Evolutionary conservation across 2,113 vertebrate genomes (phyloP).

Genomic region (Nanorana parkeri): DNA sequence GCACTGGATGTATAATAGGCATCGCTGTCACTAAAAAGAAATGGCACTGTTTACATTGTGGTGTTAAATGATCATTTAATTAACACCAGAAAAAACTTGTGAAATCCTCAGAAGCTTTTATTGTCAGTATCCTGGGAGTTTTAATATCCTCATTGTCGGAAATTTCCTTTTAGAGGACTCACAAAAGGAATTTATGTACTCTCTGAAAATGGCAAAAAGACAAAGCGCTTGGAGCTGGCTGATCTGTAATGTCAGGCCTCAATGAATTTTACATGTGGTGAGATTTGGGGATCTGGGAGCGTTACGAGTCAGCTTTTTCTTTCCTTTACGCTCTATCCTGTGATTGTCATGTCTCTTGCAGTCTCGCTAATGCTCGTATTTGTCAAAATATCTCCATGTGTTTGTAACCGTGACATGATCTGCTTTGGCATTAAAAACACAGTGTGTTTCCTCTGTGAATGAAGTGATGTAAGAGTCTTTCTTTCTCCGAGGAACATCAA

Average conservation of each 20-base stretch:
- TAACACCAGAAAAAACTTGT: conserved; percentile 76
- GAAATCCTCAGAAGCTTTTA: conserved; percentile 79
- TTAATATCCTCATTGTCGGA: conserved; percentile 76
- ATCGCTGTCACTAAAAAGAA: conserved; percentile 78
- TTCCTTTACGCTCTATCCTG: conserved; percentile 55
- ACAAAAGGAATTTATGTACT: conserved; percentile 74
- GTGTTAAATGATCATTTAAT: conserved; percentile 89
- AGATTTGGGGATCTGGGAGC: conserved; percentile 20
- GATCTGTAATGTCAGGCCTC: conserved; percentile 72
- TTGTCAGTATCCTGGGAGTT: conserved; percentile 78
- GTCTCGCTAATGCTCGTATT: conserved; percentile 36
- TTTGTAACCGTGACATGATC: conserved; percentile 49
- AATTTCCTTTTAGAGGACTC: conserved; percentile 67
- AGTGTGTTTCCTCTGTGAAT: conserved; percentile 45
- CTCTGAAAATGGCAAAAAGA: conserved; percentile 68
- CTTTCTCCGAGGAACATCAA: conserved; percentile 34
- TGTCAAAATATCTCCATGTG: conserved; percentile 53
- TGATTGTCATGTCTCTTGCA: conserved; percentile 43
- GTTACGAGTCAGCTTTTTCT: conserved; percentile 42
- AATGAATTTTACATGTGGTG: conserved; percentile 66
- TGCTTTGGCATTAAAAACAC: conserved; percentile 49
- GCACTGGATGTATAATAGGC: conserved; percentile 79
- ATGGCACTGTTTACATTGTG: conserved; percentile 80
- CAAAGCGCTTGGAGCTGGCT: conserved; percentile 74
- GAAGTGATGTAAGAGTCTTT: conserved; percentile 43